Conservation (phyloP, 2,113 vertebrate genomes). For the Camelus bactrianus region DNA sequence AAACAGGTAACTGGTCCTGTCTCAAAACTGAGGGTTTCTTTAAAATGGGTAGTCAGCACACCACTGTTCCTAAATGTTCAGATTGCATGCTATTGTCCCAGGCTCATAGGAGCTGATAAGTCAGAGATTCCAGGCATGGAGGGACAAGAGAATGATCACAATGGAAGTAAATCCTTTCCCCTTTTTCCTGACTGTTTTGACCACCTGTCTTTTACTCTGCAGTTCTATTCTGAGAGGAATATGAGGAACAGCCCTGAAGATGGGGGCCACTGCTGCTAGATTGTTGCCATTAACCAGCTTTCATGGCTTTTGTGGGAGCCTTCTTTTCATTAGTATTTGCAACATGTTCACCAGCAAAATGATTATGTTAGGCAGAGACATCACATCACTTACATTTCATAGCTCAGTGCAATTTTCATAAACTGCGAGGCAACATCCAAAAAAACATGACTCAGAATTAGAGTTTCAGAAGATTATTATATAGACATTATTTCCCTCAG, state of each 20-base stretch:
- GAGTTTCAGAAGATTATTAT: constrained; percentile 98
- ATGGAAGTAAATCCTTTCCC: not conserved
- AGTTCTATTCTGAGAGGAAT: not conserved
- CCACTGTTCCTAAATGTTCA: not conserved
- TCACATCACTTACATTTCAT: constrained; percentile 94
- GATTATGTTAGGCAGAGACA: constrained; percentile 91
- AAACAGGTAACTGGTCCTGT: not conserved
- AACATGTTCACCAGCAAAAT: constrained; percentile 89
- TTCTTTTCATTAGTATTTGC: constrained; percentile 87
- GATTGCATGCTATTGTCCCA: not conserved
- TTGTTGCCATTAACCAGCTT: constrained; percentile 69
- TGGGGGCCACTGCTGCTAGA: constrained; percentile 53
- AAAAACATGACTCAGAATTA: constrained; percentile 95
- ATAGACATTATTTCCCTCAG: constrained; percentile 99
- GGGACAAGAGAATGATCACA: not conserved
- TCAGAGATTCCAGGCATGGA: not conserved
- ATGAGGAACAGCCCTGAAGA: not conserved
- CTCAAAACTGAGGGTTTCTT: not conserved
- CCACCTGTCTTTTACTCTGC: constrained; percentile 43
- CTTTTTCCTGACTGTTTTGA: not conserved
- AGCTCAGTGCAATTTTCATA: constrained; percentile 93
- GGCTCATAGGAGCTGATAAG: not conserved
- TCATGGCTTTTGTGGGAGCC: constrained; percentile 70
- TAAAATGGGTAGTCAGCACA: not conserved
- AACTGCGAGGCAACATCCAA: constrained; percentile 92